Evolutionary conservation across 2,113 vertebrate genomes (phyloP).

Genomic region (Crocuta crocuta): DNA sequence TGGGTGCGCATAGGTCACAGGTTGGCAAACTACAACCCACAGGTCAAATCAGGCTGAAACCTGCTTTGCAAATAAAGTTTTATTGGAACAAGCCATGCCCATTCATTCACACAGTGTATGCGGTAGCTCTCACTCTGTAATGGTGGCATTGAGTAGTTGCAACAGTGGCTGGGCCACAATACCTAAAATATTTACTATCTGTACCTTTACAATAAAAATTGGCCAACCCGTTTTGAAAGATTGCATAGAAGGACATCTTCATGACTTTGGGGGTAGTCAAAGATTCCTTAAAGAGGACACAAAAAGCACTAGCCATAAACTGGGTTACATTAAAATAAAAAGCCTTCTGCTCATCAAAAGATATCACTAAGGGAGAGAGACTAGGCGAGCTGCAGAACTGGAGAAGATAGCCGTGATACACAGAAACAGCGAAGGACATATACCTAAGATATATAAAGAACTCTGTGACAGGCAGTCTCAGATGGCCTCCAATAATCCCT

Average conservation of each 20-base stretch:
- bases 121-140: background rate
- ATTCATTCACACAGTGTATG: background rate
- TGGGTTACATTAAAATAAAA: background rate
- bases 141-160: too few species aligned
- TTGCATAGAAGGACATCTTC: background rate
- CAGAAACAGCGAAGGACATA: background rate
- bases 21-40: background rate
- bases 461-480: background rate
- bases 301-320: background rate
- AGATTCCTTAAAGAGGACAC: background rate
- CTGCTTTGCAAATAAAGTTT: background rate
- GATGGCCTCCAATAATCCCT: background rate
- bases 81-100: background rate
- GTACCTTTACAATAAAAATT: background rate
- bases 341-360: background rate
- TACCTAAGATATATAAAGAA: background rate
- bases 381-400: background rate
- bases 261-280: background rate
- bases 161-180: background rate
- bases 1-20: background rate
- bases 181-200: background rate
- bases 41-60: background rate
- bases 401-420: background rate
- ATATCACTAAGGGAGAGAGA: background rate
- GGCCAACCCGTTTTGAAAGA: background rate